These are phyloP conservation scores for Diploptera punctata DNA, from an alignment of 2,888 invertebrate species.

Conservation along the genomic window DNA sequence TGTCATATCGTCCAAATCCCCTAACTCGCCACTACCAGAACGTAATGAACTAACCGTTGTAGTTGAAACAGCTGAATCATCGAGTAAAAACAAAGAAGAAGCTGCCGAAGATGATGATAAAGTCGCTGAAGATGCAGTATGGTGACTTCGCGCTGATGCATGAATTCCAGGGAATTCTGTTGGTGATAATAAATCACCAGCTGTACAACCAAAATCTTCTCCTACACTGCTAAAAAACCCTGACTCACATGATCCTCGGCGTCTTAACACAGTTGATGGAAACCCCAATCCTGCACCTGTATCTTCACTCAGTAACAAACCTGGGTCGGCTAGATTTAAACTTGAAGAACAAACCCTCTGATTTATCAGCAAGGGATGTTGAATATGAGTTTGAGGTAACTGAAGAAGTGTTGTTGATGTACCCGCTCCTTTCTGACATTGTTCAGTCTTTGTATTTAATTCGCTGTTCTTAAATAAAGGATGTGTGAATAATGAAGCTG, in stretches of 20 bases:
- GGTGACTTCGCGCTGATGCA: slow-evolving; percentile 37
- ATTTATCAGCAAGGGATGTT: slow-evolving; percentile 43
- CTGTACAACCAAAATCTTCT: slow-evolving; percentile 65
- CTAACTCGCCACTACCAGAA: slow-evolving; percentile 56
- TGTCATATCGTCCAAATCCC: slow-evolving; percentile 59
- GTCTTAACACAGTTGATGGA: slow-evolving; percentile 56
- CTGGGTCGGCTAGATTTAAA: slow-evolving; percentile 42
- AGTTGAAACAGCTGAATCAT: slow-evolving; percentile 69
- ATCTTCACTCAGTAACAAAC: slow-evolving; percentile 33
- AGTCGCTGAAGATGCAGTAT: slow-evolving; percentile 45
- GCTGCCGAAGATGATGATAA: slow-evolving; percentile 59
- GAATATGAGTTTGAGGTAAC: slow-evolving; percentile 47
- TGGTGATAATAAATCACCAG: slow-evolving; percentile 46
- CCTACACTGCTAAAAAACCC: slow-evolving; percentile 90
- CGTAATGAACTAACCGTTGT: slow-evolving; percentile 64
- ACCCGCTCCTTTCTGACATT: background rate
- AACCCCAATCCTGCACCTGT: slow-evolving; percentile 23
- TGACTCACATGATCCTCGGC: slow-evolving; percentile 86
- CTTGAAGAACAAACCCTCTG: slow-evolving; percentile 44
- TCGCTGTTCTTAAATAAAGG: slow-evolving; percentile 57
- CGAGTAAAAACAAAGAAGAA: slow-evolving; percentile 63
- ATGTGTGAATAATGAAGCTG: slow-evolving; percentile 62
- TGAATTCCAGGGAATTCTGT: slow-evolving; percentile 42
- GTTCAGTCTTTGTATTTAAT: slow-evolving; percentile 34
- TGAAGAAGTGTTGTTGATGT: slow-evolving; percentile 33